phyloP scores from a whole-genome alignment of 1,140 invertebrate species.

The Eriosoma lanigerum region DNA sequence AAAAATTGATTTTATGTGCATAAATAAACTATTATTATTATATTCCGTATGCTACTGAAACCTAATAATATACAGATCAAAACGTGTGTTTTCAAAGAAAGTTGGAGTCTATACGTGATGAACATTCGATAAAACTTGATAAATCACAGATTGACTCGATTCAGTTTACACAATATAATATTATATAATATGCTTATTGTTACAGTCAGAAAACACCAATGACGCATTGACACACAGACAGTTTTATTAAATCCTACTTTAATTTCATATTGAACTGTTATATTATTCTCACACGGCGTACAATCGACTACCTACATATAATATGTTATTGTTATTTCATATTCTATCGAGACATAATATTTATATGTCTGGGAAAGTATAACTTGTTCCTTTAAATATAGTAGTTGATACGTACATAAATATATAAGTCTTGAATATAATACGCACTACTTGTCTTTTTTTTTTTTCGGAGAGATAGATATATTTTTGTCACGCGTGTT shows the following conservation, averaged over 20 bases:
- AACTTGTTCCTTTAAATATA: no score
- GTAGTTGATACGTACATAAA: no score
- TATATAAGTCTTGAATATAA: no score
- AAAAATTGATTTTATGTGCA: no score
- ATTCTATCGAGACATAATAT: no score
- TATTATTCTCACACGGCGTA: no score
- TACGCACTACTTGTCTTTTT: neutral
- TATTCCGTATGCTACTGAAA: constrained; percentile 15
- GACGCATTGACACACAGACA: neutral
- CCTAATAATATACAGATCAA: no score
- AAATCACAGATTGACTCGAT: neutral
- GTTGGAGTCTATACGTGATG: neutral
- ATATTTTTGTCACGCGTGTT: constrained; percentile 10
- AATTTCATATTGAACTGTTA: neutral
- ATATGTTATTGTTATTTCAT: neutral
- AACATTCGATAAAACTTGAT: neutral
- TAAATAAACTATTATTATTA: neutral
- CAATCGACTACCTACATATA: neutral
- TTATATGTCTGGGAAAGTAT: no score
- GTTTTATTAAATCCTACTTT: neutral
- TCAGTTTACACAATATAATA: no score
- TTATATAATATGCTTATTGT: no score
- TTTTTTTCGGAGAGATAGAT: constrained; percentile 1
- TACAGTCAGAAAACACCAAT: constrained; percentile 5
- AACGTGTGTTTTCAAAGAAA: constrained; percentile 5